A percentile compares a stretch with the other conserved stretches of the same genome.
These are phyloP conservation scores for Balaeniceps rex DNA, from an alignment of 2,113 vertebrate species.

Conservation along the genomic window DNA sequence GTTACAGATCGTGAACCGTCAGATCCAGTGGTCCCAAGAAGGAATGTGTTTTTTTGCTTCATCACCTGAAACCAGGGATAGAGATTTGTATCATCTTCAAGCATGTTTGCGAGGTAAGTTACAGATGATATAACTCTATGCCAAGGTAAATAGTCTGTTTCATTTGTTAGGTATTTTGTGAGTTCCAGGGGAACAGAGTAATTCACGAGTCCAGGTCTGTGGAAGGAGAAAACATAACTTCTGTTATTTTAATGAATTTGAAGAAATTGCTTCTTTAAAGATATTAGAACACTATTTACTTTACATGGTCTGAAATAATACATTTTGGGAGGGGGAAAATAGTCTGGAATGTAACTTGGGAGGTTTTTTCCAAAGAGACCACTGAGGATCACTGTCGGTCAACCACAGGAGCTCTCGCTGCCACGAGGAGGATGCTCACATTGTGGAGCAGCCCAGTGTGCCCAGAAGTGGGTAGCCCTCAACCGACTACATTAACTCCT, in stretches of 20 bases:
- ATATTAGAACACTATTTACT: not conserved
- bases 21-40: not conserved
- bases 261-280: not conserved
- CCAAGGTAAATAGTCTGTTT: constrained; percentile 88
- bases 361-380: not conserved
- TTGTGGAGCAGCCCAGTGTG: not conserved
- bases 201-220: constrained; percentile 80
- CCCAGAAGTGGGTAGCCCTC: not conserved
- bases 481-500: not conserved
- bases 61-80: constrained; percentile 85
- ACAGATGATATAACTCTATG: constrained; percentile 76
- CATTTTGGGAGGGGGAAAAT: not conserved
- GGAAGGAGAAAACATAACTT: constrained; percentile 9
- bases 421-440: not conserved
- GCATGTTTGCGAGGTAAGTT: constrained; percentile 85
- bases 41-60: not conserved
- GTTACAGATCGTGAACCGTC: not conserved
- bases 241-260: constrained; percentile 1
- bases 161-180: constrained; percentile 81
- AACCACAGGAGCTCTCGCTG: not conserved
- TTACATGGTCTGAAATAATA: not conserved
- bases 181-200: constrained; percentile 82
- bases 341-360: not conserved
- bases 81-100: constrained; percentile 74
- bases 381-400: not conserved